These are phyloP conservation scores for Hydrocynus forskahlii DNA, from an alignment of 2,797 vertebrate genomes.

Conservation along the genomic window DNA sequence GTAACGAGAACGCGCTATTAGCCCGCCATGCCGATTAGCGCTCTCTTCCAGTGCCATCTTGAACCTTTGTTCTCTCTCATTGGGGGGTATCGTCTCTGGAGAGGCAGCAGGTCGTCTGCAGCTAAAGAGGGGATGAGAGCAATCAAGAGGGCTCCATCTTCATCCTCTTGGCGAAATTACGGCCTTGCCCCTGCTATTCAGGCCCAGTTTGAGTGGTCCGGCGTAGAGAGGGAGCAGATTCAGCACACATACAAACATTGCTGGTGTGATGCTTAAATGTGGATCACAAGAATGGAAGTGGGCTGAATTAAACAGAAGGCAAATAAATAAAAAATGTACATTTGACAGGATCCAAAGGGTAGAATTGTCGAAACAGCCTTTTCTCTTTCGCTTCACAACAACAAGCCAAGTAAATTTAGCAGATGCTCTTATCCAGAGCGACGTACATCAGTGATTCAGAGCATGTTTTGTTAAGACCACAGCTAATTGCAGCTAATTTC, in stretches of 20 bases:
- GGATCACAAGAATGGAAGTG: neutral
- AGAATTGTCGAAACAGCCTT: neutral
- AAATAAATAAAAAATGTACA: neutral
- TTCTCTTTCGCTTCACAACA: neutral
- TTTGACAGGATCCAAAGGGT: neutral
- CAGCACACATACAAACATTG: neutral
- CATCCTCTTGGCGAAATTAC: conserved; percentile 30
- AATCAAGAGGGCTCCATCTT: conserved; percentile 26
- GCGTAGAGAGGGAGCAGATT: conserved; percentile 2
- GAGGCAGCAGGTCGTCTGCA: conserved; percentile 5
- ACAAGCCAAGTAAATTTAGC: neutral
- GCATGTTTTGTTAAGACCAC: neutral
- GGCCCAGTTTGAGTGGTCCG: neutral
- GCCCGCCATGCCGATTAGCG: conserved; percentile 29
- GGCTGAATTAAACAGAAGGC: neutral
- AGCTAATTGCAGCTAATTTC: neutral
- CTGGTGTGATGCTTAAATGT: neutral
- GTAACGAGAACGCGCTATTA: conserved; percentile 42
- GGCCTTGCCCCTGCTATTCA: conserved; percentile 5
- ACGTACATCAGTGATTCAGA: neutral
- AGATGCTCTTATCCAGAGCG: neutral
- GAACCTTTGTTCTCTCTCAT: conserved; percentile 37
- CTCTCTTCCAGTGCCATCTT: conserved; percentile 33
- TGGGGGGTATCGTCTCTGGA: conserved; percentile 21
- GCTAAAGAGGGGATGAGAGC: conserved; percentile 19